Conservation (phyloP, 1,140 invertebrate genomes). For the Bombus superbus region DNA sequence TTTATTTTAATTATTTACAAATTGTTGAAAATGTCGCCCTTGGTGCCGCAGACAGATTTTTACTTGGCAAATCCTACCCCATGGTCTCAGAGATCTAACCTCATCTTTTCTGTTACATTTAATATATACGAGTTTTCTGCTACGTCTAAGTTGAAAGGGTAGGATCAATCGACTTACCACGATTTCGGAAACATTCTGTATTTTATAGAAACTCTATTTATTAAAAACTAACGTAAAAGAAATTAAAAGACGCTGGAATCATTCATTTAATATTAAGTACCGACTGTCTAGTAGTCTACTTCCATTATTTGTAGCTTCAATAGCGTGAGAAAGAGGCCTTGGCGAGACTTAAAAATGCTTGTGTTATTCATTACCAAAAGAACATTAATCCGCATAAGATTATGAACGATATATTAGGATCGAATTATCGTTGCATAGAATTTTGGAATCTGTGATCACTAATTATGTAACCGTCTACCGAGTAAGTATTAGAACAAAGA, state of each 20-base stretch:
- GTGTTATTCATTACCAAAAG: background rate
- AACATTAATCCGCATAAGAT: background rate
- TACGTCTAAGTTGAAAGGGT: too few relatives aligned
- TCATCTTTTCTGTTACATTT: too few relatives aligned
- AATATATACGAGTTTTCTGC: too few relatives aligned
- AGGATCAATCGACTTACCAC: too few relatives aligned
- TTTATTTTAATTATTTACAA: too few relatives aligned
- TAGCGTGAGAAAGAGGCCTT: background rate
- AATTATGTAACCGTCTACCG: constrained; percentile 21
- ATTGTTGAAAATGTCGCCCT: too few relatives aligned
- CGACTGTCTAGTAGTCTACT: background rate
- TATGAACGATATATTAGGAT: background rate
- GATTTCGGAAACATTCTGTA: too few relatives aligned
- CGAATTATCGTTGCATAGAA: background rate
- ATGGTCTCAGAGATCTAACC: too few relatives aligned
- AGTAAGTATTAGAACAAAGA: constrained; percentile 23
- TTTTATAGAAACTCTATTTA: background rate
- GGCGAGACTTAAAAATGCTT: background rate
- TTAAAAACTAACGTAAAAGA: background rate
- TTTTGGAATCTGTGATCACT: constrained; percentile 22
- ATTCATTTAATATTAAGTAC: background rate
- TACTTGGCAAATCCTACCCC: too few relatives aligned
- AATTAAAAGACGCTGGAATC: background rate
- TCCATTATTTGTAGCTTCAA: background rate
- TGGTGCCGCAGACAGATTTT: too few relatives aligned